Conservation (phyloP, 2,888 invertebrate species). For the Acronicta alni region DNA sequence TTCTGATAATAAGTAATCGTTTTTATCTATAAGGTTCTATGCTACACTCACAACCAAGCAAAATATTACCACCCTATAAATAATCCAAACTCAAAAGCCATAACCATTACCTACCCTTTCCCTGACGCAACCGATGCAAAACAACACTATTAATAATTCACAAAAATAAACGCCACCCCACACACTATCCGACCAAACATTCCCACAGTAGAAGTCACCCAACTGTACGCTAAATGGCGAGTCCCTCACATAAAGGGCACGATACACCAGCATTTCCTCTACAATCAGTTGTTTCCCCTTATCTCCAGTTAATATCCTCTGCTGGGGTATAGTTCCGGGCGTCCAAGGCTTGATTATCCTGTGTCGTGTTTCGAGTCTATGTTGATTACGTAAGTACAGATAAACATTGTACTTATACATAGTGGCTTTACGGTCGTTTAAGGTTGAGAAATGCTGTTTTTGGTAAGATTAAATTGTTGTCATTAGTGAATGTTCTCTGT, state of each 20-base stretch:
- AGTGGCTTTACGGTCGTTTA: not conserved
- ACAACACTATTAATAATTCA: constrained; percentile 2
- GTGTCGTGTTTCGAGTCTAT: constrained; percentile 28
- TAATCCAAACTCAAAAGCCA: not conserved
- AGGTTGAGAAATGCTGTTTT: not conserved
- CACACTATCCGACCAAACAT: constrained; percentile 36
- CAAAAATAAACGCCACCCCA: constrained; percentile 26
- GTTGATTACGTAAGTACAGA: constrained; percentile 24
- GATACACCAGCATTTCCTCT: constrained; percentile 47
- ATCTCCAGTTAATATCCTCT: constrained; percentile 62
- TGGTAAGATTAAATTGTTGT: not conserved
- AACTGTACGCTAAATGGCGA: constrained; percentile 43
- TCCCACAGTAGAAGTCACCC: constrained; percentile 53
- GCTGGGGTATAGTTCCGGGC: constrained; percentile 62
- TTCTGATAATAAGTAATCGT: too few relatives aligned
- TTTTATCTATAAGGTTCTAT: too few relatives aligned
- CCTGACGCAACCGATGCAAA: not conserved
- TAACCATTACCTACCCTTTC: not conserved
- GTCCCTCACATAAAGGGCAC: constrained; percentile 44
- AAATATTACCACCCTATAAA: not conserved
- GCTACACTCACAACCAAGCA: too few relatives aligned
- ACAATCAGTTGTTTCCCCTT: constrained; percentile 65
- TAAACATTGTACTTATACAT: not conserved
- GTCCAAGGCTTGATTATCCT: constrained; percentile 52
- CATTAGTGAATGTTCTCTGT: too few relatives aligned